Evolutionary conservation across 2,113 vertebrate species (phyloP).

Genomic region (Acanthisitta chloris): DNA sequence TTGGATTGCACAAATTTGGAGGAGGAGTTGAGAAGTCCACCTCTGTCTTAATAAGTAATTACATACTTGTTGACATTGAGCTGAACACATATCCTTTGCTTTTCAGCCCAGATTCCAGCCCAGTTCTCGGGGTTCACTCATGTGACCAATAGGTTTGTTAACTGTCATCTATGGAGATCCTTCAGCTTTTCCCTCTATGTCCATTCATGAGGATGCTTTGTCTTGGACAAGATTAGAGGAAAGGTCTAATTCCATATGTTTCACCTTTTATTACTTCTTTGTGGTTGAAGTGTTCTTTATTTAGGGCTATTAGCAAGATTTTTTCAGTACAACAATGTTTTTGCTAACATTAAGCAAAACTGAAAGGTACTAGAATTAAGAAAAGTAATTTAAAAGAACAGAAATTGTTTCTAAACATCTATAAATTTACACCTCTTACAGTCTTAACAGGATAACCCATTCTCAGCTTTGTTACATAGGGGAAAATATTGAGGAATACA

Average conservation of each 20-base stretch:
- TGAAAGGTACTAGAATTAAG: neutral
- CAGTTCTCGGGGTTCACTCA: neutral
- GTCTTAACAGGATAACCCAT: neutral
- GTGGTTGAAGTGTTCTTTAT: neutral
- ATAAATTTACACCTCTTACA: neutral
- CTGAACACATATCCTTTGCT: neutral
- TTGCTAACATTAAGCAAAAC: neutral
- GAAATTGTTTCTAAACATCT: neutral
- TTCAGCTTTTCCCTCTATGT: neutral
- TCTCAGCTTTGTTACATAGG: neutral
- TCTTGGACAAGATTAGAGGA: neutral
- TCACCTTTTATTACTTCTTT: neutral
- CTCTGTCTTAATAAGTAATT: neutral
- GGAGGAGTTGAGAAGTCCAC: neutral
- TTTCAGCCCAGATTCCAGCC: neutral
- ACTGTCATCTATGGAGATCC: neutral
- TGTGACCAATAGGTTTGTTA: neutral
- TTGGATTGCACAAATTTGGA: neutral
- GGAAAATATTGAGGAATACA: neutral
- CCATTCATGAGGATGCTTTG: rapidly evolving
- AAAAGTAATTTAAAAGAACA: neutral
- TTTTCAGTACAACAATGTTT: neutral
- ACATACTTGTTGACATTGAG: neutral
- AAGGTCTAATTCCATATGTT: neutral
- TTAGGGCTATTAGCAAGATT: neutral